Evolutionary conservation across 2,888 invertebrate species (phyloP).

Genomic region (Ecliptopera silaceata): DNA sequence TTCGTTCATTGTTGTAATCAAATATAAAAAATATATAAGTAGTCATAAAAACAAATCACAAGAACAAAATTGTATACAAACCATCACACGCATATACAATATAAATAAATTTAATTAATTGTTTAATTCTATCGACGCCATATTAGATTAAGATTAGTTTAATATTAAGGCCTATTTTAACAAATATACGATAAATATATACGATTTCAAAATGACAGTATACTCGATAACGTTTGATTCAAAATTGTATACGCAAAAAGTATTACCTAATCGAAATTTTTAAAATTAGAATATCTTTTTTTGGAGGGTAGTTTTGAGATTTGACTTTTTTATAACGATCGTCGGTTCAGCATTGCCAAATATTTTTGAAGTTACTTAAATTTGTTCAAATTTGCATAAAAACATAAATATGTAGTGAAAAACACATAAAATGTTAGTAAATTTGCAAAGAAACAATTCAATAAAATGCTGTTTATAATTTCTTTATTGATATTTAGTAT

Average conservation of each 20-base stretch:
- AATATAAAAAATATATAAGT: too few species aligned
- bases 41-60: too few species aligned
- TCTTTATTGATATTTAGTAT: constrained; percentile 6
- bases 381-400: too few species aligned
- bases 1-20: too few species aligned
- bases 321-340: not conserved
- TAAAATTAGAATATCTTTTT: constrained; percentile 38
- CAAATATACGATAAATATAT: constrained; percentile 67
- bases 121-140: constrained; percentile 65
- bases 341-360: constrained; percentile 14
- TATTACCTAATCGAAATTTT: constrained; percentile 43
- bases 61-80: too few species aligned
- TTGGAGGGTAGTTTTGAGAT: constrained; percentile 18
- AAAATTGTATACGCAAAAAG: constrained; percentile 71
- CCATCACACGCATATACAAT: constrained; percentile 12
- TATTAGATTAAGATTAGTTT: constrained; percentile 62
- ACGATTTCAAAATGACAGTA: constrained; percentile 61
- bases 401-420: not conserved
- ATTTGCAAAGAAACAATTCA: not conserved
- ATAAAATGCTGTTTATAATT: constrained; percentile 1
- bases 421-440: not conserved
- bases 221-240: constrained; percentile 61
- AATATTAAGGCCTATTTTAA: constrained; percentile 40
- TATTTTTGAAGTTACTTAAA: constrained; percentile 2
- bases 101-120: constrained; percentile 16